Percentiles rank a stretch among this genome's conserved stretches.
Conservation (phyloP, 2,797 vertebrate species). For the Epinephelus coioides region DNA sequence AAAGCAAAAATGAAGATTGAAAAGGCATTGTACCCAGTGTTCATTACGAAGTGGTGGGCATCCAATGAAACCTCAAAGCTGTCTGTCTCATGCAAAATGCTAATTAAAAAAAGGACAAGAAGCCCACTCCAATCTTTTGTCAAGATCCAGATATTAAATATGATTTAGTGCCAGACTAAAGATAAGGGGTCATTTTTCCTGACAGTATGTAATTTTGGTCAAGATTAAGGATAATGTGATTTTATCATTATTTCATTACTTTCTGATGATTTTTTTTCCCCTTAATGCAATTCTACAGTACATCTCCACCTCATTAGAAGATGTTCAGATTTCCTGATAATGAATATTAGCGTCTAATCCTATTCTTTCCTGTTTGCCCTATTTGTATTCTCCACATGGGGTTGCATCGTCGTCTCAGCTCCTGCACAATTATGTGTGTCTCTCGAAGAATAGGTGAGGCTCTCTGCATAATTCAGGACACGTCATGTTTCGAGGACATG, state of each 20-base stretch:
- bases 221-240: slow-evolving; percentile 64
- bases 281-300: slow-evolving; percentile 16
- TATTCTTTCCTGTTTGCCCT: slow-evolving; percentile 45
- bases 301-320: slow-evolving; percentile 65
- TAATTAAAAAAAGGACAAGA: slow-evolving; percentile 58
- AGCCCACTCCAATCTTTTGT: slow-evolving; percentile 41
- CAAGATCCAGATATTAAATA: slow-evolving; percentile 60
- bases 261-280: slow-evolving; percentile 35
- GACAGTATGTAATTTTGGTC: slow-evolving; percentile 50
- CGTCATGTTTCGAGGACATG: slow-evolving; percentile 48
- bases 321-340: slow-evolving; percentile 67
- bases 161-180: slow-evolving; percentile 50
- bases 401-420: slow-evolving; percentile 25
- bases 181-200: slow-evolving; percentile 58
- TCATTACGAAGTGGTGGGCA: slow-evolving; percentile 49
- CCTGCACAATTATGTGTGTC: slow-evolving; percentile 47
- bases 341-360: slow-evolving; percentile 59
- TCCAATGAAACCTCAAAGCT: slow-evolving; percentile 48
- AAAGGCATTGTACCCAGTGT: slow-evolving; percentile 41
- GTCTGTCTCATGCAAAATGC: slow-evolving; percentile 52
- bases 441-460: slow-evolving; percentile 42
- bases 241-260: slow-evolving; percentile 67
- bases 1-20: slow-evolving; percentile 43
- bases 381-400: slow-evolving; percentile 53
- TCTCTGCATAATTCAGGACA: slow-evolving; percentile 65